These are phyloP conservation scores for Pempheris klunzingeri DNA, from an alignment of 2,797 vertebrate genomes.

Conservation along the genomic window DNA sequence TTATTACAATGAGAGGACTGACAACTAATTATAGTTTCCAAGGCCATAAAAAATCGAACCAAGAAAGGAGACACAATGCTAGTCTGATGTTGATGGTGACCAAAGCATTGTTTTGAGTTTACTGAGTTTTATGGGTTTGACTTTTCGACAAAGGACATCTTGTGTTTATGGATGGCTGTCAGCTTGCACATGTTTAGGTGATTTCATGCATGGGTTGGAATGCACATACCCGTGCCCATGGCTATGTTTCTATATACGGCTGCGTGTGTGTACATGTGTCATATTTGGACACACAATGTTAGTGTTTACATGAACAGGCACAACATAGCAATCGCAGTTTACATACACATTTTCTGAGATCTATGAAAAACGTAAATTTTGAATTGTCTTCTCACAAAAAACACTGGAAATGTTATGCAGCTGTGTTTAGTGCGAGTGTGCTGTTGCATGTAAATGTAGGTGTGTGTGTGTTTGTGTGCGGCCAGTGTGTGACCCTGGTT, in stretches of 20 bases:
- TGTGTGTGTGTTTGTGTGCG: constrained; percentile 5
- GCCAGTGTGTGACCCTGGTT: constrained; percentile 42
- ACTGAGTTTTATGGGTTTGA: background rate
- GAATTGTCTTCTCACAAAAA: background rate
- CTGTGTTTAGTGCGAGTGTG: background rate
- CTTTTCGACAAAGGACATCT: constrained; percentile 18
- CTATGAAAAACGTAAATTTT: background rate
- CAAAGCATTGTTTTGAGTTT: background rate
- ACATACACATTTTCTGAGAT: no score
- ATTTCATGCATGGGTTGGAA: constrained; percentile 34
- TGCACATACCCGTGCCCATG: constrained; percentile 11
- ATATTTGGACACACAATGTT: no score
- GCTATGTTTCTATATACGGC: constrained; percentile 15
- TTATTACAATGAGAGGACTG: background rate
- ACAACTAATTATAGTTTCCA: background rate
- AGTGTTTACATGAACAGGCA: background rate
- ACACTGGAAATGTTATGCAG: background rate
- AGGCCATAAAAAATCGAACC: background rate
- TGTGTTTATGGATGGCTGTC: background rate
- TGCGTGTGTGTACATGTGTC: background rate
- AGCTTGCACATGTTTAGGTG: background rate
- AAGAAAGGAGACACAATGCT: background rate
- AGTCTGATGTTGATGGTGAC: background rate
- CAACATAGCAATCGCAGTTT: background rate
- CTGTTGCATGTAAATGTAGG: constrained; percentile 24